phyloP scores from a whole-genome alignment of 2,797 vertebrate species.

The Halcyon smyrnensis region DNA sequence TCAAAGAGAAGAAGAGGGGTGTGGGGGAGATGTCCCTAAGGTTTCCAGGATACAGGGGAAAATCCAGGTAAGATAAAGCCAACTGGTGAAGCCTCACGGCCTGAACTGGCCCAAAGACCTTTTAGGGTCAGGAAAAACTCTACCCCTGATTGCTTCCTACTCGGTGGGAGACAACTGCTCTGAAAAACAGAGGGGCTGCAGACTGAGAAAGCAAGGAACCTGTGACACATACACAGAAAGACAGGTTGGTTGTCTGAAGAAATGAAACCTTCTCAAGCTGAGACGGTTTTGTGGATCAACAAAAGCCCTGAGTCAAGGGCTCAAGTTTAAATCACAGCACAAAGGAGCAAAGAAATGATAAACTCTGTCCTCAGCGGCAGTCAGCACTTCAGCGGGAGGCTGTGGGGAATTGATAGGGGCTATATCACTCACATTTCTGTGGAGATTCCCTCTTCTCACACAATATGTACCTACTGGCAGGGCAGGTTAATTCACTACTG shows the following conservation, averaged over 20 bases:
- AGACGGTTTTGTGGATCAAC: background rate
- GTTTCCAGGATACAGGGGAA: background rate
- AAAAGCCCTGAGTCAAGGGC: background rate
- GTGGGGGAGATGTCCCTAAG: background rate
- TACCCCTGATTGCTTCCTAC: background rate
- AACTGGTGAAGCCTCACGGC: background rate
- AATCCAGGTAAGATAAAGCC: background rate
- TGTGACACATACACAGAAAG: background rate
- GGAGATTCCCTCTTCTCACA: background rate
- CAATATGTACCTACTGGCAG: background rate
- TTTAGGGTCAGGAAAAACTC: background rate
- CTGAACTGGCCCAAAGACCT: background rate
- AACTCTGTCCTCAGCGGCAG: background rate
- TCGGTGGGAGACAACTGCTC: background rate
- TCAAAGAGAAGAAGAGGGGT: background rate
- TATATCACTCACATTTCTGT: background rate
- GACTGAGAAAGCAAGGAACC: background rate
- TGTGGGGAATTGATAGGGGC: background rate
- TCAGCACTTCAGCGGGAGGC: background rate
- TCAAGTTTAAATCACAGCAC: background rate
- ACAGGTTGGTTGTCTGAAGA: background rate
- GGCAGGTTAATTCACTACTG: background rate
- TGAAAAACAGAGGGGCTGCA: background rate
- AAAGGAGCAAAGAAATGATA: background rate
- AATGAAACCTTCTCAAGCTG: background rate